These are phyloP conservation scores for Dysidea cf. avara DNA, from an alignment of 37 sponge, comb jelly and placozoan genomes.

Conservation along the genomic window DNA sequence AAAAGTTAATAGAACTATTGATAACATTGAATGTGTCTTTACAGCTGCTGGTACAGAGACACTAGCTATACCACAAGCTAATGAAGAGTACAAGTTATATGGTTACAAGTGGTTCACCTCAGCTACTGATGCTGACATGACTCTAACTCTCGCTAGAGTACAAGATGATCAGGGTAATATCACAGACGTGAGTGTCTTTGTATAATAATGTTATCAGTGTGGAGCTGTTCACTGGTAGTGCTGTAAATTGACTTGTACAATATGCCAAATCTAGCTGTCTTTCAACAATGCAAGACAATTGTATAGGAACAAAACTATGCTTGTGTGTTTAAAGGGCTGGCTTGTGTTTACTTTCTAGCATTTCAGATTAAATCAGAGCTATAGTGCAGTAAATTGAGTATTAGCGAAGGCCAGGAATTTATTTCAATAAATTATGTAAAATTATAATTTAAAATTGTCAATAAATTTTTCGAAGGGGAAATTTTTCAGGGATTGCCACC, in stretches of 20 bases:
- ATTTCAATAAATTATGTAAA: too few species aligned
- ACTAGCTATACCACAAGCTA: slow-evolving; percentile 47
- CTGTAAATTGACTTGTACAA: neutral
- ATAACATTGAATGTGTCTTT: neutral
- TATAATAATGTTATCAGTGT: neutral
- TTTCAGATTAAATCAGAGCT: too few species aligned
- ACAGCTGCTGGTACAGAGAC: slow-evolving; percentile 77
- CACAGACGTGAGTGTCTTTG: slow-evolving; percentile 18
- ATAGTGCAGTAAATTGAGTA: too few species aligned
- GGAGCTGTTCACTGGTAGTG: neutral
- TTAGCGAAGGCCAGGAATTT: too few species aligned
- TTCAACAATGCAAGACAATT: too few species aligned
- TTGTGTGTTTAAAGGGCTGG: too few species aligned
- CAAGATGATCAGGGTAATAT: slow-evolving; percentile 37
- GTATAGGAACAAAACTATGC: too few species aligned
- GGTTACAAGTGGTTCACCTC: slow-evolving; percentile 99
- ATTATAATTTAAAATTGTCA: too few species aligned
- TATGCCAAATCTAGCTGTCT: neutral
- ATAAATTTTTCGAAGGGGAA: too few species aligned
- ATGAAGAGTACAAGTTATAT: slow-evolving; percentile 58
- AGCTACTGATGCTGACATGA: slow-evolving; percentile 87
- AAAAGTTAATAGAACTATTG: too few species aligned
- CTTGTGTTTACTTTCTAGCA: too few species aligned
- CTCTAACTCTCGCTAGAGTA: slow-evolving; percentile 85
- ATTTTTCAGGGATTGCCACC: too few species aligned